These are phyloP conservation scores for Dioctria rufipes DNA, from an alignment of 2,888 invertebrate species.

Conservation along the genomic window DNA sequence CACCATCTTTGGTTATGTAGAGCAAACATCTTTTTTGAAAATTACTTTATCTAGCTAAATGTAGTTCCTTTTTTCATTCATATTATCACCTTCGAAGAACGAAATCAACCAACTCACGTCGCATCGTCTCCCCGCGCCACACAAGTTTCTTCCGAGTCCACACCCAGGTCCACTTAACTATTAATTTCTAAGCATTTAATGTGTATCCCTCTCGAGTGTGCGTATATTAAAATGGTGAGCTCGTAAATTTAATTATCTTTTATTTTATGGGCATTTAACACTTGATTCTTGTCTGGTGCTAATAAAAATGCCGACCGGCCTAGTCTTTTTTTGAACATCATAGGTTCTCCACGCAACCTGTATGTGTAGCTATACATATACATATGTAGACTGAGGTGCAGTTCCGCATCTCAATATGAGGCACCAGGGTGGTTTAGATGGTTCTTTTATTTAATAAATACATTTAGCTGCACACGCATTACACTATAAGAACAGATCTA, in stretches of 20 bases:
- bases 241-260: slow-evolving; percentile 61
- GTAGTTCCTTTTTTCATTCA: no score
- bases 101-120: no score
- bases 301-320: slow-evolving; percentile 55
- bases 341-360: background rate
- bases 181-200: slow-evolving; percentile 50
- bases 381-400: background rate
- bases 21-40: no score
- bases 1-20: no score
- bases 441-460: background rate
- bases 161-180: slow-evolving; percentile 33
- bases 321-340: slow-evolving; percentile 21
- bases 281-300: slow-evolving; percentile 58
- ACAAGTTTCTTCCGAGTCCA: background rate
- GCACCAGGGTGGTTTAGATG: background rate
- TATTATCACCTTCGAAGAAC: no score
- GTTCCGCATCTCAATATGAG: slow-evolving; percentile 25
- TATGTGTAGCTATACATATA: no score
- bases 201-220: slow-evolving; percentile 40
- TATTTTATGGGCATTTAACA: slow-evolving; percentile 60
- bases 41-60: no score
- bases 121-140: no score
- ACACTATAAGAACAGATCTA: slow-evolving; percentile 24
- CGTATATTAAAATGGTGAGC: slow-evolving; percentile 55
- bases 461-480: slow-evolving; percentile 16